Percentiles rank a stretch among this genome's conserved stretches.
Conservation (phyloP, 2,888 invertebrate genomes). For the Drosophila atroscutellata region DNA sequence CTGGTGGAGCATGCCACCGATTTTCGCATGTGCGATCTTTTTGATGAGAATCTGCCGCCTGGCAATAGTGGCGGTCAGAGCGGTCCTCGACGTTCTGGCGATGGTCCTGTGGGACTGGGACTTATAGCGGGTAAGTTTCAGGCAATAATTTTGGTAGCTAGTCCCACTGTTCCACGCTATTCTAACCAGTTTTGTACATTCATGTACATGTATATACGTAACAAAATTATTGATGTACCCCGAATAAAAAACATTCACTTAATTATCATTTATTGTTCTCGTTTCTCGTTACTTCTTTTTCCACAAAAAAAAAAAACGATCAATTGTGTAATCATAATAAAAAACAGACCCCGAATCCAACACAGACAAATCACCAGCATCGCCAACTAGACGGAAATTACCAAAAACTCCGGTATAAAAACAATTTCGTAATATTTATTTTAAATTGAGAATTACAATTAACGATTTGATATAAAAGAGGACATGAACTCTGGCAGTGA, state of each 20-base stretch:
- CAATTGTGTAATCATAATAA: slow-evolving; percentile 36
- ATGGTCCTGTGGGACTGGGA: slow-evolving; percentile 84
- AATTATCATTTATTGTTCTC: slow-evolving; percentile 73
- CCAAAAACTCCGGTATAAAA: slow-evolving; percentile 99
- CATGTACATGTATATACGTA: slow-evolving; percentile 13
- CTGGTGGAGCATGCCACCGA: slow-evolving; percentile 93
- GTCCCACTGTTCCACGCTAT: slow-evolving; percentile 11
- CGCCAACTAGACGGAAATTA: slow-evolving; percentile 96
- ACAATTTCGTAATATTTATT: slow-evolving; percentile 78
- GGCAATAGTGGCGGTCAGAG: slow-evolving; percentile 83
- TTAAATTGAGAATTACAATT: slow-evolving; percentile 57
- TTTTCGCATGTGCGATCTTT: slow-evolving; percentile 89
- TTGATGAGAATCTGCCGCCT: slow-evolving; percentile 89
- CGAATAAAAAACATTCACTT: slow-evolving; percentile 56
- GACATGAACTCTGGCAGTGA: slow-evolving; percentile 43
- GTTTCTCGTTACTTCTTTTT: slow-evolving; percentile 72
- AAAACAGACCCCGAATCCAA: slow-evolving; percentile 90
- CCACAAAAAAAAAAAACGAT: slow-evolving; percentile 31
- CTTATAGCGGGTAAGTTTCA: slow-evolving; percentile 84
- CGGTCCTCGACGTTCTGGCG: slow-evolving; percentile 84
- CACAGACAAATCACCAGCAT: slow-evolving; percentile 93
- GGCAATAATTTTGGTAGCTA: slow-evolving; percentile 18
- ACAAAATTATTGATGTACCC: slow-evolving; percentile 35
- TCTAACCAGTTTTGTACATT: slow-evolving; percentile 27
- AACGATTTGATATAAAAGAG: slow-evolving; percentile 43